phyloP scores from a whole-genome alignment of 2,888 invertebrate species.

The Nezara viridula region DNA sequence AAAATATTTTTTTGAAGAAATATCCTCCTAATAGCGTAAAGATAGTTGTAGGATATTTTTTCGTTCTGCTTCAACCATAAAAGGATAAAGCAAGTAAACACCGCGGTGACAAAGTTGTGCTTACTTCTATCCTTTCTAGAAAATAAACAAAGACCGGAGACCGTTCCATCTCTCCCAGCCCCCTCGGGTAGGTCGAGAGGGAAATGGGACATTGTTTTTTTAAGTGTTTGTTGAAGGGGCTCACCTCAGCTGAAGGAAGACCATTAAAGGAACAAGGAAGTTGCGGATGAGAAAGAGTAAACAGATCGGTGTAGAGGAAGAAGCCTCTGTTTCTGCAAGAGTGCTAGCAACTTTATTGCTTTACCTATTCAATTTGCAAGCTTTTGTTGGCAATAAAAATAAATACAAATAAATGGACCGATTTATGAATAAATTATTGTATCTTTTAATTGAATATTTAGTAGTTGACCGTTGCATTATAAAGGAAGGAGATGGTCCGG shows the following conservation, averaged over 20 bases:
- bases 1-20: not conserved
- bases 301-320: not conserved
- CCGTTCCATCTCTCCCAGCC: not conserved
- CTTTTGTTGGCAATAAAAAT: too few relatives aligned
- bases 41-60: not conserved
- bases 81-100: not conserved
- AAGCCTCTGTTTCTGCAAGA: not conserved
- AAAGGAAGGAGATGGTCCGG: too few relatives aligned
- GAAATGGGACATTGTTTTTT: slow-evolving; percentile 49
- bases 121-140: slow-evolving; percentile 24
- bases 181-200: slow-evolving; percentile 12
- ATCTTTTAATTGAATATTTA: too few relatives aligned
- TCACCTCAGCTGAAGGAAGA: not conserved
- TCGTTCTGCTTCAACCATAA: not conserved
- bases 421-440: too few relatives aligned
- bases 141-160: slow-evolving; percentile 1
- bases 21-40: not conserved
- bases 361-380: not conserved
- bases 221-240: slow-evolving; percentile 33
- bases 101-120: not conserved
- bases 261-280: slow-evolving; percentile 30
- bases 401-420: too few relatives aligned
- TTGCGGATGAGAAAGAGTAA: slow-evolving; percentile 13
- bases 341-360: not conserved
- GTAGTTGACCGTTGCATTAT: too few relatives aligned